Evolutionary conservation across 2,888 invertebrate genomes (phyloP).

Genomic region (Calliopum simillimum): DNA sequence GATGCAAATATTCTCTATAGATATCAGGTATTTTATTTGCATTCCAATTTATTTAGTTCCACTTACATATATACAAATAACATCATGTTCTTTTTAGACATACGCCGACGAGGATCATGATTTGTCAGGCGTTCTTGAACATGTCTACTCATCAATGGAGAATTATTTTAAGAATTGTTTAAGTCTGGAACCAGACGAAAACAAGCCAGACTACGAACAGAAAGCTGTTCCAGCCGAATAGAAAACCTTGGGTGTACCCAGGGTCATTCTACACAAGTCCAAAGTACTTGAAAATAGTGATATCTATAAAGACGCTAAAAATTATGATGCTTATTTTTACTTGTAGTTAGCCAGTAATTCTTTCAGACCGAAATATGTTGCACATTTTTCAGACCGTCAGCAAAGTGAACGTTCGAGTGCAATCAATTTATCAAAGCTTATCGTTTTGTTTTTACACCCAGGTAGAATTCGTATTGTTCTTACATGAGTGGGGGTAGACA

Average conservation of each 20-base stretch:
- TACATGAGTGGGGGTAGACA: too few species aligned
- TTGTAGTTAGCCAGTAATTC: too few species aligned
- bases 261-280: too few species aligned
- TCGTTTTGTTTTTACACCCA: too few species aligned
- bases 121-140: conserved; percentile 85
- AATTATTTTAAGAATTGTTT: conserved; percentile 92
- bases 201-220: conserved; percentile 71
- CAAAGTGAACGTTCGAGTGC: too few species aligned
- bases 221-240: conserved; percentile 63
- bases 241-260: neutral
- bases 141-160: conserved; percentile 94
- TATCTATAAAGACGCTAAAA: too few species aligned
- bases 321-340: too few species aligned
- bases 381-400: too few species aligned
- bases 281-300: too few species aligned
- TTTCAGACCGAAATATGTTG: too few species aligned
- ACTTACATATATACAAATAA: neutral
- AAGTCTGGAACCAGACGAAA: conserved; percentile 84
- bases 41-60: neutral
- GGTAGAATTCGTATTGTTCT: too few species aligned
- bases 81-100: conserved; percentile 72
- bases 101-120: conserved; percentile 94
- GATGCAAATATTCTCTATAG: conserved; percentile 90
- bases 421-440: too few species aligned
- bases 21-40: conserved; percentile 80